These are phyloP conservation scores for Chiloscyllium plagiosum DNA, from an alignment of 2,113 vertebrate genomes.

Conservation along the genomic window DNA sequence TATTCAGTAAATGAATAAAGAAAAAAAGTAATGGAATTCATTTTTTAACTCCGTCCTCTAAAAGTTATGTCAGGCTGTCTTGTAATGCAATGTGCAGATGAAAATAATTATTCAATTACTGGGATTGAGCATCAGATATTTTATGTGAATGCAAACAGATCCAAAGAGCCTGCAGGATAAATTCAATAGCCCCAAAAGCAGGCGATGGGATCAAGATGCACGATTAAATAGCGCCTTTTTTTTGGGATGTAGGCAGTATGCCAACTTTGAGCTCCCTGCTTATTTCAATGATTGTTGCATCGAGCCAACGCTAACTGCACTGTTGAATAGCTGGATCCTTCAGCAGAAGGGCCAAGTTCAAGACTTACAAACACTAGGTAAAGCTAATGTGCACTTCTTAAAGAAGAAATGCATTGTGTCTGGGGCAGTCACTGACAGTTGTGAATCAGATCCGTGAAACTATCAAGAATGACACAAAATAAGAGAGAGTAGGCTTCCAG, in stretches of 20 bases:
- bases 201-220: not conserved
- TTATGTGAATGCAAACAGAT: not conserved
- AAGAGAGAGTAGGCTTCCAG: not conserved
- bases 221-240: not conserved
- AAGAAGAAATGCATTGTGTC: not conserved
- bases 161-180: not conserved
- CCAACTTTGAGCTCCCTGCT: not conserved
- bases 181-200: not conserved
- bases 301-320: not conserved
- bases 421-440: not conserved
- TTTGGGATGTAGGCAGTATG: not conserved
- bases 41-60: not conserved
- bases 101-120: constrained; percentile 10
- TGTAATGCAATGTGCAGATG: not conserved
- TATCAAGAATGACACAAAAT: not conserved
- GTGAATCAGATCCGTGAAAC: not conserved
- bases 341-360: not conserved
- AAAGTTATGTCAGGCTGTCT: not conserved
- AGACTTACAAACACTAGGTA: not conserved
- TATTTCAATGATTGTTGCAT: not conserved
- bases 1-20: not conserved
- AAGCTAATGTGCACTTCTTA: not conserved
- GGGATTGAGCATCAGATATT: not conserved
- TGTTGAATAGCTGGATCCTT: not conserved
- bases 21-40: not conserved